A percentile compares a stretch with the other conserved stretches of the same genome.
Evolutionary conservation across 2,888 invertebrate species (phyloP).

Genomic region (Eutolmus rufibarbis): DNA sequence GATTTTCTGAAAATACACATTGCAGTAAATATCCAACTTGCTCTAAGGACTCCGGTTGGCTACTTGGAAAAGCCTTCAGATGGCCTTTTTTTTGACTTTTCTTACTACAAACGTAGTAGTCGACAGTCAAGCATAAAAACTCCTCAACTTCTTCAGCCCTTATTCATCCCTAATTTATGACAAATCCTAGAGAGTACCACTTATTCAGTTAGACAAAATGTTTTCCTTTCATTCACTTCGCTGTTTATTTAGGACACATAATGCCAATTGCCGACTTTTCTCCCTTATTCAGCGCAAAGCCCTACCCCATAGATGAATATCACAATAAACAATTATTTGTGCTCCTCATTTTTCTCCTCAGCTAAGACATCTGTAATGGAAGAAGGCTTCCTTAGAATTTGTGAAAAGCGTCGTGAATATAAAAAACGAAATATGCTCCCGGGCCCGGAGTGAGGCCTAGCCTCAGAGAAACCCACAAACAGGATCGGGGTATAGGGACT

Average conservation of each 20-base stretch:
- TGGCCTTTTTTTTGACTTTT: background rate
- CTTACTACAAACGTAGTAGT: background rate
- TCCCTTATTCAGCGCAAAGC: background rate
- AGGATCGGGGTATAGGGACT: background rate
- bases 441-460: background rate
- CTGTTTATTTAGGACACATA: slow-evolving; percentile 19
- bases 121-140: background rate
- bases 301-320: slow-evolving; percentile 2
- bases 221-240: slow-evolving; percentile 16
- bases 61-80: background rate
- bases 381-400: slow-evolving; percentile 5
- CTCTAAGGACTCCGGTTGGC: background rate
- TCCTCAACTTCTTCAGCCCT: background rate
- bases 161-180: background rate
- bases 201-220: slow-evolving; percentile 2
- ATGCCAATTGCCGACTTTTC: slow-evolving; percentile 13
- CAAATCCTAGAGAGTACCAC: background rate
- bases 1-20: background rate
- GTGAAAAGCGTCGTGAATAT: slow-evolving; percentile 2
- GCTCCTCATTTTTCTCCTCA: background rate
- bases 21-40: background rate
- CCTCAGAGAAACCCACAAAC: background rate
- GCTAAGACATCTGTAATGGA: slow-evolving; percentile 2
- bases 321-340: slow-evolving; percentile 28
- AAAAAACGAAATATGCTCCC: background rate